Evolutionary conservation across 2,888 invertebrate genomes (phyloP), one percentile per base, ranked within the genome.

Genomic region (Cryptosula pallasiana): DNA sequence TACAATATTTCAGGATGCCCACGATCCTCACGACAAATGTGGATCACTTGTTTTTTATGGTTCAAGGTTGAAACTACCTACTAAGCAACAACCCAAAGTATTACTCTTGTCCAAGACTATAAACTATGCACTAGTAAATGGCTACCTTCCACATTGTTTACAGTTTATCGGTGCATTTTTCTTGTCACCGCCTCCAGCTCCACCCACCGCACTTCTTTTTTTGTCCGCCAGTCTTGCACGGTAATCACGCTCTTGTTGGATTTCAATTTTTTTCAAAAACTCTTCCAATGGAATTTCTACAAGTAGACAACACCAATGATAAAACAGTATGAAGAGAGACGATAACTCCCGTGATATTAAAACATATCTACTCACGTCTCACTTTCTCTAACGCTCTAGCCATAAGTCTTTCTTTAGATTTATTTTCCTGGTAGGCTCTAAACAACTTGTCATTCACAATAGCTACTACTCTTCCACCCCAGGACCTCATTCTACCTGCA

Each of bases 381-480:
- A 63, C 16, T 29, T 63, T 25, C 27, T 63, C 2, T 5, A 63
- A 32, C 2, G 63, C 63, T 63, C 27, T 32, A 2, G 20, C 27
- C 63, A 63, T 63, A 27, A 63, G 27, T 16, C 13, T 34, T 32
- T 63, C 63, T 63, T 63, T 63, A 3, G 9, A 2, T 32, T 63
- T 63, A 32, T 63, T 63, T 16, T 63, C 63, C 5, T 23, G 29
- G 32, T 63, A 63, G 5, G 2, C 29, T 63, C 32, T 32, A 32
- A 25, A 32, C 32, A 63, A 32, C 32, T 63, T 63, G 9, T 63
- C 32, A 32, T 63, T n/a, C 25, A 63, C 63, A n/a, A 63, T 27
- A n/a, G 63, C 63, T 3, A 63, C 63, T 13, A 34, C 34, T 32
- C 63, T 63, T 3, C 63, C 63, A 13, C 63, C 63, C 63, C 63